Percentiles rank a stretch among this genome's conserved stretches.
Evolutionary conservation across 2,113 vertebrate genomes (phyloP).

Genomic region (Elephantulus edwardii): DNA sequence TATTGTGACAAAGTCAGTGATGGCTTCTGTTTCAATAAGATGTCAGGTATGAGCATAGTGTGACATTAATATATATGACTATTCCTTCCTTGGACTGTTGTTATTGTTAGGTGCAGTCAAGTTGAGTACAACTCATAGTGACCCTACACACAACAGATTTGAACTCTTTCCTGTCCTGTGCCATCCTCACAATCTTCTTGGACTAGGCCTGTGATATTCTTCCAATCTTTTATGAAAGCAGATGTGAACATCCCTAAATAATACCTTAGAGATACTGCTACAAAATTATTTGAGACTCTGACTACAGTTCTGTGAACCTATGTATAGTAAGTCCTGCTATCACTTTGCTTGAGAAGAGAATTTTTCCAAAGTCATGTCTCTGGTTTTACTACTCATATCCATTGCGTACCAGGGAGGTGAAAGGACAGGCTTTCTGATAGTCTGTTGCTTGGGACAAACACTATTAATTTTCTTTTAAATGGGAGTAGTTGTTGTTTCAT

Average conservation of each 20-base stretch:
- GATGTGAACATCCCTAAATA: neutral
- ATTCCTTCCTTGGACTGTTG: slow-evolving; percentile 13
- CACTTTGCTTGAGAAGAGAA: neutral
- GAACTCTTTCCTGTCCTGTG: too few relatives aligned
- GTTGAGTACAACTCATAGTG: too few relatives aligned
- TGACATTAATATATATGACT: neutral
- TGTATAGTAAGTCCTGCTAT: neutral
- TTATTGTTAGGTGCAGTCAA: too few relatives aligned
- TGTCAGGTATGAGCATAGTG: neutral
- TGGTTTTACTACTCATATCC: slow-evolving; percentile 15
- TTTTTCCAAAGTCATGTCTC: neutral
- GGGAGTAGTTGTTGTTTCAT: neutral
- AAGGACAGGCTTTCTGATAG: slow-evolving; percentile 20
- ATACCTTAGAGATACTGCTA: neutral
- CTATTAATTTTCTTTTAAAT: slow-evolving; percentile 49
- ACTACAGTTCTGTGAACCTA: neutral
- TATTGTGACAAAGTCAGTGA: slow-evolving; percentile 1
- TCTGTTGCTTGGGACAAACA: slow-evolving; percentile 15
- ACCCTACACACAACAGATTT: too few relatives aligned
- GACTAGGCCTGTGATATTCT: neutral
- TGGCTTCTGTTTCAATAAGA: neutral
- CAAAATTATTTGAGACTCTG: neutral
- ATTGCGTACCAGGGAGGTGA: neutral
- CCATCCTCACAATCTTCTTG: too few relatives aligned
- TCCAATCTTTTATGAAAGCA: neutral